These are phyloP conservation scores for Sinopyrophorus schimmeli DNA, from an alignment of 2,888 invertebrate genomes.

Conservation along the genomic window DNA sequence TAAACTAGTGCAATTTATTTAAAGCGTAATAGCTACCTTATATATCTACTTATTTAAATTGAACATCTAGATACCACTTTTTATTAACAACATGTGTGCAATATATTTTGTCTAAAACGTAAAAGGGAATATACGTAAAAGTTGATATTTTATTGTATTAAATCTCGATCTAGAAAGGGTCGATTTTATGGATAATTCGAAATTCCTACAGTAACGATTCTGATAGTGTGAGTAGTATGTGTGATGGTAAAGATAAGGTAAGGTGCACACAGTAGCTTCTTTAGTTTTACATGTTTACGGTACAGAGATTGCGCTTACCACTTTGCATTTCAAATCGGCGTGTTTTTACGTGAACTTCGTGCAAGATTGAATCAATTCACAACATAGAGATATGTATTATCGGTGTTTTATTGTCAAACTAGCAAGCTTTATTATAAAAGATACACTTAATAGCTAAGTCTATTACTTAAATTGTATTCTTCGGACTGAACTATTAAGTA, in stretches of 20 bases:
- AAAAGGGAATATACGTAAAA: too few relatives aligned
- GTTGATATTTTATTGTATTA: too few relatives aligned
- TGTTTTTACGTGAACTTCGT: conserved; percentile 53
- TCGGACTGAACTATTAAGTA: too few relatives aligned
- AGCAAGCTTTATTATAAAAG: conserved; percentile 40
- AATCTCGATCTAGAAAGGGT: neutral
- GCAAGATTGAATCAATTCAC: conserved; percentile 53
- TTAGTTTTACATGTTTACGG: conserved; percentile 49
- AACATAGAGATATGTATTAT: conserved; percentile 53
- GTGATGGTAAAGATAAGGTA: conserved; percentile 51
- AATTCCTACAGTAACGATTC: conserved; percentile 30
- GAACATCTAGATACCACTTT: too few relatives aligned
- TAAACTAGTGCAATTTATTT: too few relatives aligned
- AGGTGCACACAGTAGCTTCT: conserved; percentile 44
- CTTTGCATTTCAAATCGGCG: conserved; percentile 53
- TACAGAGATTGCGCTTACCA: conserved; percentile 45
- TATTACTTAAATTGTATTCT: neutral
- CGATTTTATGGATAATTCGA: conserved; percentile 8
- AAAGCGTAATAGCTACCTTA: too few relatives aligned
- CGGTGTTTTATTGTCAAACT: conserved; percentile 47
- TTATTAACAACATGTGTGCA: too few relatives aligned
- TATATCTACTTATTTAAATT: too few relatives aligned
- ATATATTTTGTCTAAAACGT: too few relatives aligned
- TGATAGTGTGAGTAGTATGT: conserved; percentile 45
- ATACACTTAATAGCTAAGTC: conserved; percentile 24